Evolutionary conservation across 2,113 vertebrate species (phyloP).

Genomic region (Cynocephalus volans): DNA sequence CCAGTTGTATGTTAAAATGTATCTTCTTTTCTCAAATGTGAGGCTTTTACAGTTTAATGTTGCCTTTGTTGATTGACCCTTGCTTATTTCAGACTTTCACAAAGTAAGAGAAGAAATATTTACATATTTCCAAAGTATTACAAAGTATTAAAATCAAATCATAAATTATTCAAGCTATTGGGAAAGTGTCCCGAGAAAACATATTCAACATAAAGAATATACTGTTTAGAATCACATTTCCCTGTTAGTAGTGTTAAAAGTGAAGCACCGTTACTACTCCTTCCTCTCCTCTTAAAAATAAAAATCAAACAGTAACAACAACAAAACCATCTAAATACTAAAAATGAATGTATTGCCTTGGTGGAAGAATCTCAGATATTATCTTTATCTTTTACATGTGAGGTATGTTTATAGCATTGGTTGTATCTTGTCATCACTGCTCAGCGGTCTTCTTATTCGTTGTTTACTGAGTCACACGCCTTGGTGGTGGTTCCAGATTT

Average conservation of each 20-base stretch:
- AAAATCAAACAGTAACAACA: slow-evolving; percentile 30
- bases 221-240: slow-evolving; percentile 49
- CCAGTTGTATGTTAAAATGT: slow-evolving; percentile 52
- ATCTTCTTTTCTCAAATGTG: slow-evolving; percentile 49
- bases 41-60: slow-evolving; percentile 33
- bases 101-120: slow-evolving; percentile 56
- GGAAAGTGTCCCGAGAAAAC: slow-evolving; percentile 58
- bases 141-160: slow-evolving; percentile 53
- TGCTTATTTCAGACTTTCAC: slow-evolving; percentile 55
- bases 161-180: slow-evolving; percentile 76
- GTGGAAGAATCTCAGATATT: slow-evolving; percentile 11
- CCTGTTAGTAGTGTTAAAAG: background rate
- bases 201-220: slow-evolving; percentile 49
- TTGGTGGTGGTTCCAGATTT: background rate
- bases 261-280: slow-evolving; percentile 48
- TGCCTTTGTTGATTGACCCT: slow-evolving; percentile 15
- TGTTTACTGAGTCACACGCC: background rate
- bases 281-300: slow-evolving; percentile 37
- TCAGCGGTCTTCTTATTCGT: background rate
- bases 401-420: background rate
- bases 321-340: slow-evolving; percentile 40
- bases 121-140: slow-evolving; percentile 53
- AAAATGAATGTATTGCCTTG: slow-evolving; percentile 43
- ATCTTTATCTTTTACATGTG: background rate
- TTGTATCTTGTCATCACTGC: slow-evolving; percentile 10